A percentile compares a stretch with the other conserved stretches of the same genome.
phyloP scores from a whole-genome alignment of 2,797 vertebrate species.

The Molossus molossus region DNA sequence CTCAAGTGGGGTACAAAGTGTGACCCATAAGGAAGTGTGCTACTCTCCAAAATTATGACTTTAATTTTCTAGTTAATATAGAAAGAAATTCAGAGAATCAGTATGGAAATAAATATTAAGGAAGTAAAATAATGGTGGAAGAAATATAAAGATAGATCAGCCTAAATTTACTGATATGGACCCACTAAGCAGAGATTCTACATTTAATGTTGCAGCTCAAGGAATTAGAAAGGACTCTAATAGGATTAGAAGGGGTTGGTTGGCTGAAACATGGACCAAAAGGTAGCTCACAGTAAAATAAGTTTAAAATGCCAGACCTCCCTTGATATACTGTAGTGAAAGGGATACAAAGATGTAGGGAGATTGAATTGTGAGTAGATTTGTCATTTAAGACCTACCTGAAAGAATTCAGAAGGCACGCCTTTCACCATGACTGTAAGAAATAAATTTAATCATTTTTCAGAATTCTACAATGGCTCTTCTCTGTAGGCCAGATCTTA shows the following conservation, averaged over 20 bases:
- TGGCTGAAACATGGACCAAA: neutral
- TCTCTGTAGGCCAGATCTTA: neutral
- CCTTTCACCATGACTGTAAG: neutral
- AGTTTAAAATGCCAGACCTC: neutral
- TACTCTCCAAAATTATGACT: neutral
- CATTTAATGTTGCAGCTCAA: neutral
- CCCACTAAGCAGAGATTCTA: neutral
- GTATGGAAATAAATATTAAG: neutral
- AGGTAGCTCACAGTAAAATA: neutral
- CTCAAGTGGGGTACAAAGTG: neutral
- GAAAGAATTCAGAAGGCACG: neutral
- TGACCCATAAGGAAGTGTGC: neutral
- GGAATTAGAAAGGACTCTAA: neutral
- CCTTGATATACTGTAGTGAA: neutral
- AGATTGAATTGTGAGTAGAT: neutral
- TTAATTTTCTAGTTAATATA: neutral
- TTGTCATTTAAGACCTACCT: neutral
- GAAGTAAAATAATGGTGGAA: neutral
- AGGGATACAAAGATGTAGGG: neutral
- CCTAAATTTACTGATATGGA: neutral
- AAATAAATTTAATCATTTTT: neutral
- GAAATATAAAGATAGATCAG: neutral
- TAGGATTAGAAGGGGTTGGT: too few species aligned
- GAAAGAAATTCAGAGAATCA: neutral
- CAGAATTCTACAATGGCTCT: neutral